Evolutionary conservation across 1,140 invertebrate species (phyloP).

Genomic region (Eriocheir sinensis): DNA sequence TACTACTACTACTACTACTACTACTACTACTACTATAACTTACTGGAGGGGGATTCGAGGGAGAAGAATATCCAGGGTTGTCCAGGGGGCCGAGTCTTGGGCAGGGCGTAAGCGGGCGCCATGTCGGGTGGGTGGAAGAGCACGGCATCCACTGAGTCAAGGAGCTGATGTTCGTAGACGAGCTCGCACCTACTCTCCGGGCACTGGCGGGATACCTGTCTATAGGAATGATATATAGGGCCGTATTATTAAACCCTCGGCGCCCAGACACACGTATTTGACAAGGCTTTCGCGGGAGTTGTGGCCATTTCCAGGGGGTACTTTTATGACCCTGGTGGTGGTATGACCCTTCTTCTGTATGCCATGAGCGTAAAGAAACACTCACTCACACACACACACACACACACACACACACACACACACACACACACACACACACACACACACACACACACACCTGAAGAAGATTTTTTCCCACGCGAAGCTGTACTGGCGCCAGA

Average conservation of each 20-base stretch:
- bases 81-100: not conserved
- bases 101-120: constrained; percentile 41
- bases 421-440: not conserved
- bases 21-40: not conserved
- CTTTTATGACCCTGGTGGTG: too few species aligned
- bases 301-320: too few species aligned
- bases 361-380: not conserved
- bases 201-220: constrained; percentile 65
- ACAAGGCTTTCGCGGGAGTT: too few species aligned
- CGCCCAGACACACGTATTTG: too few species aligned
- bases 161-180: constrained; percentile 57
- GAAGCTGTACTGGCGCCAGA: constrained; percentile 55
- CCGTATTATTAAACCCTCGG: not conserved
- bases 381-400: not conserved
- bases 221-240: not conserved
- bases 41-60: constrained; percentile 66
- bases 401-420: not conserved
- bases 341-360: not conserved
- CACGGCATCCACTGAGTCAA: constrained; percentile 58
- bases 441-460: not conserved
- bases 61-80: constrained; percentile 71
- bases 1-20: too few species aligned
- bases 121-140: constrained; percentile 68
- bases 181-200: constrained; percentile 55
- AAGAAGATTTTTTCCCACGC: constrained; percentile 62